Percentiles rank a stretch among this genome's conserved stretches.
Conservation (phyloP, 2,888 invertebrate genomes). For the Drosophila paramelanica region DNA sequence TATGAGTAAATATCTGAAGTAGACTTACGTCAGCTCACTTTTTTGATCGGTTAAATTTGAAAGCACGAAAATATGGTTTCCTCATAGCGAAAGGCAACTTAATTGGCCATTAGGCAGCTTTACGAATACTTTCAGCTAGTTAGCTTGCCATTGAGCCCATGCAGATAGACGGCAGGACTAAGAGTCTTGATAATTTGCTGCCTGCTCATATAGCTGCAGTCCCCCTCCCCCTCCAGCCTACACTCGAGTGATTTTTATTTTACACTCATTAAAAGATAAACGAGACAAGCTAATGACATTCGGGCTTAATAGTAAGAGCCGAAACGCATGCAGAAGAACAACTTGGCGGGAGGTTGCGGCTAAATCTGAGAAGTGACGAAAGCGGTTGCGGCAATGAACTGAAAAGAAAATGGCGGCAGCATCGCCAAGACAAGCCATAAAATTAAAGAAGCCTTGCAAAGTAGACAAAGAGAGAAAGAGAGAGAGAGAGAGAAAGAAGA, state of each 20-base stretch:
- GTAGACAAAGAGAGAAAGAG: slow-evolving; percentile 2
- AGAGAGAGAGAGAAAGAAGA: background rate
- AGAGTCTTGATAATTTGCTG: slow-evolving; percentile 65
- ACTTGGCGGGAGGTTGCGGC: background rate
- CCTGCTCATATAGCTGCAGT: slow-evolving; percentile 2
- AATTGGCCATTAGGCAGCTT: slow-evolving; percentile 24
- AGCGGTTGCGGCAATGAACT: slow-evolving; percentile 67
- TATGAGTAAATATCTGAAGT: background rate
- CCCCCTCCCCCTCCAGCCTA: slow-evolving; percentile 15
- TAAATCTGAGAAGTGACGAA: slow-evolving; percentile 45
- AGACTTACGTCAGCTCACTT: background rate
- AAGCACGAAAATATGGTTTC: slow-evolving; percentile 25
- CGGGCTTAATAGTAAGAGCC: slow-evolving; percentile 60
- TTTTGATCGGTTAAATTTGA: slow-evolving; percentile 18
- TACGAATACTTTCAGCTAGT: slow-evolving; percentile 27
- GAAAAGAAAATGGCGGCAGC: slow-evolving; percentile 67
- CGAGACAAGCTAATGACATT: slow-evolving; percentile 77
- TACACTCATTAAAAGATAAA: slow-evolving; percentile 80
- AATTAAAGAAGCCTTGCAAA: slow-evolving; percentile 50
- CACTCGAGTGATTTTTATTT: slow-evolving; percentile 67
- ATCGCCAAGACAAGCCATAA: slow-evolving; percentile 64
- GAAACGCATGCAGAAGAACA: slow-evolving; percentile 1
- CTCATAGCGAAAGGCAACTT: slow-evolving; percentile 12
- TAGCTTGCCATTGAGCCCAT: slow-evolving; percentile 31
- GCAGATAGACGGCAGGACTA: slow-evolving; percentile 10